Evolutionary conservation across 1,140 invertebrate species (phyloP).

Genomic region (Drosophila arizonae): DNA sequence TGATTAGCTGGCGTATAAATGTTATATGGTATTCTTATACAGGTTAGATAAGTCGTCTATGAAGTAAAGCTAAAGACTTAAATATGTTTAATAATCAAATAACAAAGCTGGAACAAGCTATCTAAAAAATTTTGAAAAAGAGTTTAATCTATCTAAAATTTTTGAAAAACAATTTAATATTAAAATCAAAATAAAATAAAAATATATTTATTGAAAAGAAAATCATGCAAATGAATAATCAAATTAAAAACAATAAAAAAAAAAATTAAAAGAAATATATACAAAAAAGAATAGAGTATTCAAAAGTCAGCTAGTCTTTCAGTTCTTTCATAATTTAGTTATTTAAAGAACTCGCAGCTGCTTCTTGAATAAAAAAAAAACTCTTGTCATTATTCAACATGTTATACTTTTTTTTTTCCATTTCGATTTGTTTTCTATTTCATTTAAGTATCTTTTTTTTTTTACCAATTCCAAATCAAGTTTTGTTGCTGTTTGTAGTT

Average conservation of each 20-base stretch:
- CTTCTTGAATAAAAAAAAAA: constrained; percentile 40
- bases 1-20: neutral
- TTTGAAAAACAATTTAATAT: too few species aligned
- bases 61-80: too few species aligned
- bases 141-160: too few species aligned
- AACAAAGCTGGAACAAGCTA: too few species aligned
- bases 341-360: constrained; percentile 39
- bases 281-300: neutral
- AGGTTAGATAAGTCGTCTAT: too few species aligned
- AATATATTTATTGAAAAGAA: too few species aligned
- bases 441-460: constrained; percentile 38
- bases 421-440: constrained; percentile 12
- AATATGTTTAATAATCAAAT: too few species aligned
- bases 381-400: constrained; percentile 42
- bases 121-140: too few species aligned
- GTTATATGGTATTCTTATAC: too few species aligned
- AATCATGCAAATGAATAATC: too few species aligned
- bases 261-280: neutral
- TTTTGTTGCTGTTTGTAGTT: constrained; percentile 13
- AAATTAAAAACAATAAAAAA: too few species aligned
- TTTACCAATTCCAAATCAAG: constrained; percentile 43
- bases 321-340: constrained; percentile 3
- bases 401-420: constrained; percentile 4
- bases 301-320: neutral
- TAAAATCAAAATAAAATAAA: too few species aligned